Conservation (phyloP, 2,888 invertebrate genomes). For the Dicyrtoma fusca region DNA sequence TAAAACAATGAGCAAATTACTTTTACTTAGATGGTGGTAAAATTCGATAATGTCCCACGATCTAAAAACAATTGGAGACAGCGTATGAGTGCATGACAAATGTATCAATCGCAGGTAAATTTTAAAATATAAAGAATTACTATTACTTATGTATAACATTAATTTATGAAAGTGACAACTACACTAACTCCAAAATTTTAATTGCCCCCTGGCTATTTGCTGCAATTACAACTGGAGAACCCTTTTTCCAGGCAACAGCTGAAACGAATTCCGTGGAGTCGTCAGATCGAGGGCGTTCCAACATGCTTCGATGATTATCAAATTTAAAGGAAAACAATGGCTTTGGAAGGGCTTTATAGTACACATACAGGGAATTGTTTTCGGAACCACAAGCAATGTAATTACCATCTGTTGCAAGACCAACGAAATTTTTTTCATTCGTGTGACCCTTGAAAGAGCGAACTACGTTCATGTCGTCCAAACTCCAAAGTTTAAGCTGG, state of each 20-base stretch:
- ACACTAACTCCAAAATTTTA: slow-evolving; percentile 80
- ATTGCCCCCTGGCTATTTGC: slow-evolving; percentile 94
- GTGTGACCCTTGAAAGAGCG: slow-evolving; percentile 88
- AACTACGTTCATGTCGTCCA: slow-evolving; percentile 75
- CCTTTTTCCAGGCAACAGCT: slow-evolving; percentile 90
- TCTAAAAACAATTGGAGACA: not conserved
- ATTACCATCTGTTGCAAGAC: slow-evolving; percentile 86
- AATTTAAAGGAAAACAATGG: slow-evolving; percentile 86
- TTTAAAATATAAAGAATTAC: not conserved
- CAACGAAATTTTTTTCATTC: slow-evolving; percentile 96
- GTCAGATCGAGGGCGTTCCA: slow-evolving; percentile 68
- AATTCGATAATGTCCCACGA: too few species aligned
- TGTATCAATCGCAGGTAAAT: not conserved
- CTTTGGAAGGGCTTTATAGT: slow-evolving; percentile 85
- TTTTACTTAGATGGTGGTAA: too few species aligned
- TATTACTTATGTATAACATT: not conserved
- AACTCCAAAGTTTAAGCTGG: slow-evolving; percentile 87
- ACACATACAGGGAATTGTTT: slow-evolving; percentile 89
- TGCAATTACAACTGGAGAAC: slow-evolving; percentile 82
- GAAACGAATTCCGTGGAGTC: slow-evolving; percentile 92
- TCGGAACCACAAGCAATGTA: slow-evolving; percentile 94
- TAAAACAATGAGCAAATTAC: too few species aligned
- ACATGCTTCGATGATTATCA: slow-evolving; percentile 76
- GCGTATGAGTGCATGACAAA: not conserved
- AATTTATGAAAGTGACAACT: too few species aligned